Percentiles rank a stretch among this genome's conserved stretches.
These are phyloP conservation scores for Phyllotreta striolata DNA, from an alignment of 2,888 invertebrate genomes.

Conservation along the genomic window DNA sequence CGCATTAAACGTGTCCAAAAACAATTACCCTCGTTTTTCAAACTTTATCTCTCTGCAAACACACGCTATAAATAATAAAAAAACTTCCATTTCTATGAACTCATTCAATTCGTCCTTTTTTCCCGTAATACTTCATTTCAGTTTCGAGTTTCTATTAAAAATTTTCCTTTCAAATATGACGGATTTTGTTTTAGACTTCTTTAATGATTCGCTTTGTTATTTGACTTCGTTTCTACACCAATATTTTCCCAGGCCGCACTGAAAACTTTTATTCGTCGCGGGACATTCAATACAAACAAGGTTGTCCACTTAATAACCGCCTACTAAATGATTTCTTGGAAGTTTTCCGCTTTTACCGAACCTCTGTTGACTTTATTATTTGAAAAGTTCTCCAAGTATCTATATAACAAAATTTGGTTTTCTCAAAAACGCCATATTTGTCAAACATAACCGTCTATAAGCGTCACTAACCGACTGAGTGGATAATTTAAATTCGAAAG, in stretches of 20 bases:
- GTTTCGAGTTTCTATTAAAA: conserved; percentile 28
- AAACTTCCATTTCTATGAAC: conserved; percentile 23
- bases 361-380: no score
- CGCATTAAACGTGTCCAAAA: no score
- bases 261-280: conserved; percentile 13
- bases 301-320: conserved; percentile 5
- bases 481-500: no score
- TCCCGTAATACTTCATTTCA: conserved; percentile 29
- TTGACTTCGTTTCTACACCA: conserved; percentile 20
- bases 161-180: conserved; percentile 25
- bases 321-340: no score
- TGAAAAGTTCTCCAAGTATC: no score
- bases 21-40: no score
- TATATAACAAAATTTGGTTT: no score
- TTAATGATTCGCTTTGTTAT: conserved; percentile 25
- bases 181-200: conserved; percentile 27
- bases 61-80: conserved; percentile 13
- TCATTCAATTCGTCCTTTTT: conserved; percentile 33
- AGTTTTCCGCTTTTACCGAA: no score
- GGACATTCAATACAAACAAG: conserved; percentile 2
- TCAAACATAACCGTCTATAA: no score
- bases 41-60: no score
- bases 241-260: conserved; percentile 8
- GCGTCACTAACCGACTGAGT: no score
- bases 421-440: no score